A percentile compares a stretch with the other conserved stretches of the same genome.
These are phyloP conservation scores for Taenioides sp. DNA, from an alignment of 2,797 vertebrate species.

Conservation along the genomic window DNA sequence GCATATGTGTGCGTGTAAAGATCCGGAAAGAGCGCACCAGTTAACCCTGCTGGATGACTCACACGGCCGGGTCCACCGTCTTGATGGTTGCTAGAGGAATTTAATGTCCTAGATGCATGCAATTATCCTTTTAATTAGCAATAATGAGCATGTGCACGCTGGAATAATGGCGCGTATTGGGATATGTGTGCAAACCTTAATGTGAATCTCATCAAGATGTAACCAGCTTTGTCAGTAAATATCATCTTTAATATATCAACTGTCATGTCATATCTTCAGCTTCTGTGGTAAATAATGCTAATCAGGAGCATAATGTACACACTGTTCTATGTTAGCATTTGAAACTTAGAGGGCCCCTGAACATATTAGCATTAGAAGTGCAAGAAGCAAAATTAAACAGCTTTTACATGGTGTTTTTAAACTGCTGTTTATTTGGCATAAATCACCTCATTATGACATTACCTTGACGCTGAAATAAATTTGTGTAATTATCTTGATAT, in stretches of 20 bases:
- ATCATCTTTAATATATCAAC: conserved; percentile 54
- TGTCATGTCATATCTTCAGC: conserved; percentile 62
- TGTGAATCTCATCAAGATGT: conserved; percentile 78
- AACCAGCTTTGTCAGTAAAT: conserved; percentile 73
- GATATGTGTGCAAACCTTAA: conserved; percentile 72
- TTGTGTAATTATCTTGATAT: conserved; percentile 35
- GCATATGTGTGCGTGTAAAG: conserved; percentile 26
- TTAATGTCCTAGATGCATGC: conserved; percentile 78
- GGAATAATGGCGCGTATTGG: conserved; percentile 78
- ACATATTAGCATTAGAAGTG: conserved; percentile 1
- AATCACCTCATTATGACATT: conserved; percentile 27
- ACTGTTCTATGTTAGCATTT: conserved; percentile 15
- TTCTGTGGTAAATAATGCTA: conserved; percentile 32
- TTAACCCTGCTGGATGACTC: conserved; percentile 43
- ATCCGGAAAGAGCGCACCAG: conserved; percentile 20
- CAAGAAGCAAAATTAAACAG: conserved; percentile 6
- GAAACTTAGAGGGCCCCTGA: conserved; percentile 22
- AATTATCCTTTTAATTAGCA: conserved; percentile 84
- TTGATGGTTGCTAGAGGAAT: conserved; percentile 60
- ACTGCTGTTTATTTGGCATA: conserved; percentile 12
- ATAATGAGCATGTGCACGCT: conserved; percentile 79
- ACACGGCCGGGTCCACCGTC: conserved; percentile 49
- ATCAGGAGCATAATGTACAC: conserved; percentile 32
- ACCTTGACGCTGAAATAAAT: conserved; percentile 25
- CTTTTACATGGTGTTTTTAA: conserved; percentile 7